Base-by-base conservation (phyloP, 2,113 vertebrate species). In the Oophaga pumilio region DNA sequence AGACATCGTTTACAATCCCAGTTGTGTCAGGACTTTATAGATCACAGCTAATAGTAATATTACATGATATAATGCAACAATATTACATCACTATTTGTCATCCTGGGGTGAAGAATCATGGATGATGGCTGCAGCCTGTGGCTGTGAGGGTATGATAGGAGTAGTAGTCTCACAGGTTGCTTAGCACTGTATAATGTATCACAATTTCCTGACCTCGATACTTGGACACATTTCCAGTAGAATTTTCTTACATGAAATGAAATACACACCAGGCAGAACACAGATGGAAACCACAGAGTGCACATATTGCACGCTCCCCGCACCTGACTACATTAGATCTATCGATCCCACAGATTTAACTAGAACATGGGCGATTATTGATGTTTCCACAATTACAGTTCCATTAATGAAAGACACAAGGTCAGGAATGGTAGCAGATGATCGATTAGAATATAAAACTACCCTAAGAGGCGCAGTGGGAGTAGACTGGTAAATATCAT, bases 361-460 rank as follows among this genome's bases (percentile, higher is more conserved):
- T 83, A 13, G 64, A 68, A 83, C 66, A 73, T 33, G 66, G 66
- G 13, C 12, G 68, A 28, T 5, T 84, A 73, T 84, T 52, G 66
- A 84, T 84, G 66, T 84, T 84, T 84, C 82, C 11, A 26, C 82
- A 74, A 84, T 73, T 83, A 83, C 81, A 24, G 13, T 83, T 83
- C 62, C 43, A 69, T 68, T 83, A 83, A 68, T 83, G 49, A 83
- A 68, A 68, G 81, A 15, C 81, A 26, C 28, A 26, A 26, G 81
- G 62, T 83, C 81, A 83, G 81, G 64, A 17, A 49, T 53, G 12
- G 62, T 11, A 18, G 62, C 24, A 24, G 62, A 69, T 20, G 53
- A 83, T 83, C 69, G 81, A 82, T 24, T 14, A 13, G 18, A 2
- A 56, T 80, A 59, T 80, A 57, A 80, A 56, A 59, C 77, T 60